phyloP scores from a whole-genome alignment of 92 coral and sea anemone species.

The Epizoanthus illoricatus region DNA sequence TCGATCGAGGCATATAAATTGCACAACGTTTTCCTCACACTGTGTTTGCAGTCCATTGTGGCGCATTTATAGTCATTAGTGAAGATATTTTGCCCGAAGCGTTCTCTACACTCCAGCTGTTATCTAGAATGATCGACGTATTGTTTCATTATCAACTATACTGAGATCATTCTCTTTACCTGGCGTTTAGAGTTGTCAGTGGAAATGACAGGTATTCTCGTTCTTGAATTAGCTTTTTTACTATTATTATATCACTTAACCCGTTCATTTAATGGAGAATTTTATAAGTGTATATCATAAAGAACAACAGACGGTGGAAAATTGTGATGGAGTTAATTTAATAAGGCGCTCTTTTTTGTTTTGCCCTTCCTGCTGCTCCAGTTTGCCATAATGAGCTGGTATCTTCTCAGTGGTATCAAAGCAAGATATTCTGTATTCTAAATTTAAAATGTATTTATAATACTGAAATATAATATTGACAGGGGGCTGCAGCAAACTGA shows the following conservation, averaged over 20 bases:
- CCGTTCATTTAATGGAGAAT: too few relatives aligned
- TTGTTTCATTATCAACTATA: not conserved
- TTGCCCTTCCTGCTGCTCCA: not conserved
- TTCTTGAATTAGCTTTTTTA: not conserved
- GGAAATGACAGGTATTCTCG: not conserved
- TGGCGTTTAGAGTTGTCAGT: not conserved
- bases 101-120: not conserved
- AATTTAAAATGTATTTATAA: not conserved
- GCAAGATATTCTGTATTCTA: not conserved
- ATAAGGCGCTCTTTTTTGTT: not conserved
- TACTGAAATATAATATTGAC: too few relatives aligned
- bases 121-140: not conserved
- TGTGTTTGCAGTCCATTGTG: too few relatives aligned
- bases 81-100: too few relatives aligned
- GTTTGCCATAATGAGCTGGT: not conserved
- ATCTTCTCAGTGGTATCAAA: not conserved
- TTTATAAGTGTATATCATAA: too few relatives aligned
- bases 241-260: not conserved
- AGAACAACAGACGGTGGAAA: not conserved
- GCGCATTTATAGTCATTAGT: too few relatives aligned
- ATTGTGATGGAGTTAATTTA: not conserved
- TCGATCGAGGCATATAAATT: too few relatives aligned
- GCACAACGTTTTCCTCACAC: too few relatives aligned
- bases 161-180: not conserved
- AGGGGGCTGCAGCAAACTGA: too few relatives aligned